phyloP scores from a whole-genome alignment of 1,140 invertebrate species.

The Zaprionus lachaisei region DNA sequence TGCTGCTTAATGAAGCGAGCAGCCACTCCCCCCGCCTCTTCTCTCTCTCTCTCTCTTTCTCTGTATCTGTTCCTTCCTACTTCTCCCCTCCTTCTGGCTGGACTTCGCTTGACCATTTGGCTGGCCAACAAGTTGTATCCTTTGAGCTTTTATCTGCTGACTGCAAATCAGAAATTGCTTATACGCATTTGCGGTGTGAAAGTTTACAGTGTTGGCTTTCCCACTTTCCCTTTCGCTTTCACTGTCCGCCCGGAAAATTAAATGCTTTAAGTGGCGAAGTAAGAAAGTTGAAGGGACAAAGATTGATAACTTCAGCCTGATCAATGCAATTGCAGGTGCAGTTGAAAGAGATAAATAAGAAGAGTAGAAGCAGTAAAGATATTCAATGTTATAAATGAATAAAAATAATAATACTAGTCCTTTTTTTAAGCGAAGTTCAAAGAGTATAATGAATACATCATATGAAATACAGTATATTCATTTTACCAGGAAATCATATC shows the following conservation, averaged over 20 bases:
- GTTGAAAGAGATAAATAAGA: too few relatives aligned
- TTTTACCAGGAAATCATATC: too few relatives aligned
- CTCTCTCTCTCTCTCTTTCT: background rate
- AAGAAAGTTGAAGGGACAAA: background rate
- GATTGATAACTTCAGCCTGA: background rate
- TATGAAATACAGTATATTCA: too few relatives aligned
- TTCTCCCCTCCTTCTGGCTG: background rate
- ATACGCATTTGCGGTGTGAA: constrained; percentile 45
- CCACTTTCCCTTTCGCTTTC: constrained; percentile 39
- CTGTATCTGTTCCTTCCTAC: background rate
- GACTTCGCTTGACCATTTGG: constrained; percentile 34
- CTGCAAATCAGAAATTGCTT: constrained; percentile 47
- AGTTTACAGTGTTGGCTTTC: constrained; percentile 46
- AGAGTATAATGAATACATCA: too few relatives aligned
- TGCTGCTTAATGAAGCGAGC: constrained; percentile 70
- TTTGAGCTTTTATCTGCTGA: constrained; percentile 46
- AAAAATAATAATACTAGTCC: too few relatives aligned
- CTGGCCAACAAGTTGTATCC: constrained; percentile 49
- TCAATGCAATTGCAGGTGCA: too few relatives aligned
- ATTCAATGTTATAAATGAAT: too few relatives aligned
- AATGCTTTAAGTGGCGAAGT: constrained; percentile 13
- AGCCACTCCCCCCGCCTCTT: constrained; percentile 15
- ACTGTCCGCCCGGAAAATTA: background rate
- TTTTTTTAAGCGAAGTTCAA: too few relatives aligned
- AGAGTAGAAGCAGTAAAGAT: too few relatives aligned